Percentiles rank a stretch among this genome's conserved stretches.
Evolutionary conservation across 92 coral and sea anemone species (phyloP).

Genomic region (Umimayanthus kanabou): DNA sequence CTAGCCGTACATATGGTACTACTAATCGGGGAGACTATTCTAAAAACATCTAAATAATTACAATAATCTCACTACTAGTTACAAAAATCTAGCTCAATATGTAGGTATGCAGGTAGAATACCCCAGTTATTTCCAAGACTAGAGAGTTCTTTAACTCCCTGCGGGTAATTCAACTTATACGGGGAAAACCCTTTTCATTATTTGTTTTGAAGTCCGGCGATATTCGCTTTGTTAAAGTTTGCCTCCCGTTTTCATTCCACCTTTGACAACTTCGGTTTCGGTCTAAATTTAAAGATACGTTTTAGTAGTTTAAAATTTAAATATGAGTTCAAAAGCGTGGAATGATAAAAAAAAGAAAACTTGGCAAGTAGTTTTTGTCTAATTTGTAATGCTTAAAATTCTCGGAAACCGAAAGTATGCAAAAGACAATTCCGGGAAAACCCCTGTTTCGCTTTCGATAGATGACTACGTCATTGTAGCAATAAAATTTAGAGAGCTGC

Average conservation of each 20-base stretch:
- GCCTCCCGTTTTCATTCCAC: not conserved
- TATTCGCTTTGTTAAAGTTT: not conserved
- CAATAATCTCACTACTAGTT: too few species aligned
- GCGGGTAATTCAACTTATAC: not conserved
- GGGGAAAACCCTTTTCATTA: not conserved
- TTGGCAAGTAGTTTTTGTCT: slow-evolving; percentile 52
- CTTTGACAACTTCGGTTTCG: not conserved
- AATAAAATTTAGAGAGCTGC: not conserved
- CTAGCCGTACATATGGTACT: too few species aligned
- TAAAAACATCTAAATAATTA: too few species aligned
- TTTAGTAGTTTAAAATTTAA: not conserved
- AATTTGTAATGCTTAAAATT: slow-evolving; percentile 48
- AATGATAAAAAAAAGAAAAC: not conserved
- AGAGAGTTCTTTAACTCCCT: not conserved
- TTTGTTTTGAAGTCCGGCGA: not conserved
- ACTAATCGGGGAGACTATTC: too few species aligned
- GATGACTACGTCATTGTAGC: not conserved
- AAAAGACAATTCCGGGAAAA: not conserved
- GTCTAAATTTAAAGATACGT: not conserved
- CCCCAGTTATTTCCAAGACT: not conserved
- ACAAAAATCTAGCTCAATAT: too few species aligned
- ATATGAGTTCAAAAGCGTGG: slow-evolving; percentile 29
- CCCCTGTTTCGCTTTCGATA: not conserved
- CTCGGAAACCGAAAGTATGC: not conserved
- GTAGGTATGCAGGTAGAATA: too few species aligned